These are phyloP conservation scores for Aplidium turbinatum DNA, from an alignment of 23 tunicate genomes.

Conservation along the genomic window DNA sequence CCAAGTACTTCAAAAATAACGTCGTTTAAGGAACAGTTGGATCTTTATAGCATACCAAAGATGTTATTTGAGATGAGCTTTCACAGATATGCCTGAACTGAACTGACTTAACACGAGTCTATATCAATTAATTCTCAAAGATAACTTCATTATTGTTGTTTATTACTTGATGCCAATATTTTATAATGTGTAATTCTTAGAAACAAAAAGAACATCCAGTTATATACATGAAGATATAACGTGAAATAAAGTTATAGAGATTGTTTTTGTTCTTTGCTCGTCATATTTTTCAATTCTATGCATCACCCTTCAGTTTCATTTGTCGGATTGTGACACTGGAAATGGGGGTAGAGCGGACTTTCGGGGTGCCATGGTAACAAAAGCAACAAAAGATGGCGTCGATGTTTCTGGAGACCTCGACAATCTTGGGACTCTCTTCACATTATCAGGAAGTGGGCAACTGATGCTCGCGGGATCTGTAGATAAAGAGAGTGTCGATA, in stretches of 20 bases:
- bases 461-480: slow-evolving; percentile 21
- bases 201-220: too few species aligned
- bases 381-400: slow-evolving; percentile 13
- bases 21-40: too few species aligned
- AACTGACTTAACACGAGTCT: too few species aligned
- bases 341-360: slow-evolving; percentile 49
- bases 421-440: slow-evolving; percentile 20
- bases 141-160: too few species aligned
- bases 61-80: too few species aligned
- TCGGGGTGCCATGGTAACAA: slow-evolving; percentile 28
- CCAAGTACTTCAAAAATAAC: too few species aligned
- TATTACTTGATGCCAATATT: too few species aligned
- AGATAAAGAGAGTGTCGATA: slow-evolving; percentile 46
- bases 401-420: background rate
- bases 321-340: slow-evolving; percentile 63
- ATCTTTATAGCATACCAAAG: too few species aligned
- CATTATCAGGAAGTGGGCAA: slow-evolving; percentile 9
- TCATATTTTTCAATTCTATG: background rate
- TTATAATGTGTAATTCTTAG: too few species aligned
- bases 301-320: slow-evolving; percentile 49
- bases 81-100: too few species aligned
- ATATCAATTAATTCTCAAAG: background rate
- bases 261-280: background rate
- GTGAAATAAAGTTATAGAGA: too few species aligned
- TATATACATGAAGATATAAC: too few species aligned